Evolutionary conservation across 1,140 invertebrate genomes (phyloP), one percentile per base, ranked within the genome.

Genomic region (Pseudoatta argentina): DNA sequence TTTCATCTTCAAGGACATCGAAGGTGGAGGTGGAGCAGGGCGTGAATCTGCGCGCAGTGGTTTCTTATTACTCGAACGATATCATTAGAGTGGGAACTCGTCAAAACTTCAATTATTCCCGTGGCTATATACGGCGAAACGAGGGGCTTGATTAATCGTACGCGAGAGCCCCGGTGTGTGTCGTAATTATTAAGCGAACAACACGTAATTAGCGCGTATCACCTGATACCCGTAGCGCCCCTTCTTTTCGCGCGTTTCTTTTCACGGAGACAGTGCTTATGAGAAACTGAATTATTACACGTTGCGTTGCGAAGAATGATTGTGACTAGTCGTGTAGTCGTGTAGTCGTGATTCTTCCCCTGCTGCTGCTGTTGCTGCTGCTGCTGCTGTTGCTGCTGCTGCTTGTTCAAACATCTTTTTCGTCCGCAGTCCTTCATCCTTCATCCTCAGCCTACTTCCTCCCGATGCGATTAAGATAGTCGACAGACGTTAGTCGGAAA

Each of bases 101-200:
- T 89, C 79, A 72, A 90, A 89, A 82, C 69, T 89, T 90, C 69
- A 73, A 87, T 86, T 89, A 87, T 86, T 82, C 78, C 73, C 48
- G 24, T 57, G 64, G 21, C 85, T 89, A 82, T 89, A 86, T 85
- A 89, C 85, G 88, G 87, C 16, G 63, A 53, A 30, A 72, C 79
- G 27, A 72, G 64, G 53, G 16, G 27, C 53, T 85, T 89, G 87
- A 90, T 90, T 90, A 89, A 90, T 89, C 85, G 79, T 69, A 39
- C 51, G 67, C 57, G 30, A 55, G 82, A 12, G 21, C 30, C 18
- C 14, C 77, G 44, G 55, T 34, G 73, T 53, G 59, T 39, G 57
- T 48, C 77, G 78, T 73, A 71, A 87, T 89, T 90, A 90, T 85
- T 86, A 86, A 73, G 72, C 79, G 85, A 82, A 81, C 88, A 82